These are phyloP conservation scores for Tetranychus piercei DNA, from an alignment of 2,888 invertebrate genomes.

Conservation along the genomic window DNA sequence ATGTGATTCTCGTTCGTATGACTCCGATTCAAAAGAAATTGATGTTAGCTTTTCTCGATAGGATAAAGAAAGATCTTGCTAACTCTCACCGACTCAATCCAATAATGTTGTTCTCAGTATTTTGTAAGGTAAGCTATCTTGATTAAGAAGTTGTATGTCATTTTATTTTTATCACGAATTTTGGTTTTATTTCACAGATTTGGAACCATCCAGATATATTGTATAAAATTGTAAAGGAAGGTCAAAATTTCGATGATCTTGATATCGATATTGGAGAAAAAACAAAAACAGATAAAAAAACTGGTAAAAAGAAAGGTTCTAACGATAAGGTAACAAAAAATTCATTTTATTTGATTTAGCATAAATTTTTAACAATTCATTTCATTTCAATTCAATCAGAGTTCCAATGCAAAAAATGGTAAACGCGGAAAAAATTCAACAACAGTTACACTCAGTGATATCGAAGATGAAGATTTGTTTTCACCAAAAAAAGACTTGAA, in stretches of 20 bases:
- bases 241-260: constrained; percentile 32
- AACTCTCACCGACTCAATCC: constrained; percentile 55
- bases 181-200: constrained; percentile 37
- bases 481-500: no score
- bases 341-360: neutral
- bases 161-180: neutral
- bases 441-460: no score
- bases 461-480: no score
- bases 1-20: constrained; percentile 73
- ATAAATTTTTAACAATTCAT: no score
- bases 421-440: no score
- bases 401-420: no score
- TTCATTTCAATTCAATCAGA: no score
- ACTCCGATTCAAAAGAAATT: constrained; percentile 70
- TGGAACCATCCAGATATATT: constrained; percentile 89
- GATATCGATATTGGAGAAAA: constrained; percentile 28
- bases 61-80: constrained; percentile 44
- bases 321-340: neutral
- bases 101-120: constrained; percentile 89
- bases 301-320: constrained; percentile 21
- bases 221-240: constrained; percentile 65
- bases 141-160: constrained; percentile 38
- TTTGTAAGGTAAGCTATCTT: constrained; percentile 92
- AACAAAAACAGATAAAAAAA: constrained; percentile 14
- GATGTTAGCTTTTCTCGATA: constrained; percentile 54